phyloP scores from a whole-genome alignment of 2,888 invertebrate species.

The Oligia strigilis region DNA sequence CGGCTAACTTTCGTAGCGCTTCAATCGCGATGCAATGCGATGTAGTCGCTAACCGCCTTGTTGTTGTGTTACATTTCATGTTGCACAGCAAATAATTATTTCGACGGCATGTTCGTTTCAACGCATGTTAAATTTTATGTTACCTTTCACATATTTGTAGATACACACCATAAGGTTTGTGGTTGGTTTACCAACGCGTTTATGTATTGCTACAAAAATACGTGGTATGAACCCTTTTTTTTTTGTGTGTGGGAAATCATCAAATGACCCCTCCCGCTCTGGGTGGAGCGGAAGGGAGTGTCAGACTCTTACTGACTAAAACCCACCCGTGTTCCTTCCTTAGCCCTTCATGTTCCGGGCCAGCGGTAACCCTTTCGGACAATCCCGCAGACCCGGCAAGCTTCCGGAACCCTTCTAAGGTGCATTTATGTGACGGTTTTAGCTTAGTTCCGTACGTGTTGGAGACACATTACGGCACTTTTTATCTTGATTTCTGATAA shows the following conservation, averaged over 20 bases:
- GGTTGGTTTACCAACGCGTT: neutral
- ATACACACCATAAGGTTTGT: neutral
- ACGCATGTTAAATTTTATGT: neutral
- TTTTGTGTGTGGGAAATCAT: too few species aligned
- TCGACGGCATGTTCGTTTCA: neutral
- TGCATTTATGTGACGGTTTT: neutral
- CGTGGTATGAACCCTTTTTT: neutral
- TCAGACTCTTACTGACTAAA: too few species aligned
- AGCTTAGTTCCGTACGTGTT: slow-evolving; percentile 18
- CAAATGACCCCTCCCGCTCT: too few species aligned
- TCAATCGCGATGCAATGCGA: neutral
- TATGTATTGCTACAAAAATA: neutral
- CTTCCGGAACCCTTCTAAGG: neutral
- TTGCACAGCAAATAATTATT: neutral
- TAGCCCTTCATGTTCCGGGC: too few species aligned
- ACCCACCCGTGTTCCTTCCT: too few species aligned
- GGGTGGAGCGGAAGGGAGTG: too few species aligned
- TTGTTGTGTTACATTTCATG: neutral
- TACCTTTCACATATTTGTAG: neutral
- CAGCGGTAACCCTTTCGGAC: too few species aligned
- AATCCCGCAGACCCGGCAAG: too few species aligned
- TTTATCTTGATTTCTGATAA: slow-evolving; percentile 27
- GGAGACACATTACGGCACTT: neutral
- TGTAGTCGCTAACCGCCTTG: neutral
- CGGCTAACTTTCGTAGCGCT: neutral